These are phyloP conservation scores for Cyanoramphus novaezelandiae DNA, from an alignment of 2,113 vertebrate species.

Conservation along the genomic window DNA sequence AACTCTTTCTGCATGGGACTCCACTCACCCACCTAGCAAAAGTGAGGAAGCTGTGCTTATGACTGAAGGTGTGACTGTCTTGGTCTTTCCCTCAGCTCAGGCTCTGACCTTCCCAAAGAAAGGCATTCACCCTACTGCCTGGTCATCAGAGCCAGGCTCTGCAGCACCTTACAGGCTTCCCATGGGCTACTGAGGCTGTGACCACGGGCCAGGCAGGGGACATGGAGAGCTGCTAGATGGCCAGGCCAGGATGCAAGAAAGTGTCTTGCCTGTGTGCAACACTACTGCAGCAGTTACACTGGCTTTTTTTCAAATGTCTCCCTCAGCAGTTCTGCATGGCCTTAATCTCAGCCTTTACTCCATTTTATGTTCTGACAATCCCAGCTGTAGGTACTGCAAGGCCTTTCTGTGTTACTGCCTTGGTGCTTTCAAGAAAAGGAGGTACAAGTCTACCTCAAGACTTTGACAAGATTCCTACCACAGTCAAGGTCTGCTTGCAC, in stretches of 20 bases:
- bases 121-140: neutral
- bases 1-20: neutral
- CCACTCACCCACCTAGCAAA: too few species aligned
- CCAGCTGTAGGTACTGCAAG: neutral
- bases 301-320: neutral
- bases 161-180: neutral
- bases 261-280: fast-evolving
- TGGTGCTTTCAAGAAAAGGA: neutral
- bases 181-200: neutral
- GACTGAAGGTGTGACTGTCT: neutral
- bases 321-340: neutral
- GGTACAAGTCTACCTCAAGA: neutral
- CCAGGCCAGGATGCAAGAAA: neutral
- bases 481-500: neutral
- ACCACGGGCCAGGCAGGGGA: neutral
- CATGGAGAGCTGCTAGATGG: neutral
- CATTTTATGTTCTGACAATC: neutral
- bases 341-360: neutral
- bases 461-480: neutral
- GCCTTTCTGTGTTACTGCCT: neutral
- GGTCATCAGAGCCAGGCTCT: neutral
- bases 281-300: fast-evolving
- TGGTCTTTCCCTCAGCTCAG: fast-evolving
- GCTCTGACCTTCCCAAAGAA: neutral
- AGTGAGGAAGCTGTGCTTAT: neutral